Conservation (phyloP, 2,888 invertebrate genomes). For the Drosophila pegasa region DNA sequence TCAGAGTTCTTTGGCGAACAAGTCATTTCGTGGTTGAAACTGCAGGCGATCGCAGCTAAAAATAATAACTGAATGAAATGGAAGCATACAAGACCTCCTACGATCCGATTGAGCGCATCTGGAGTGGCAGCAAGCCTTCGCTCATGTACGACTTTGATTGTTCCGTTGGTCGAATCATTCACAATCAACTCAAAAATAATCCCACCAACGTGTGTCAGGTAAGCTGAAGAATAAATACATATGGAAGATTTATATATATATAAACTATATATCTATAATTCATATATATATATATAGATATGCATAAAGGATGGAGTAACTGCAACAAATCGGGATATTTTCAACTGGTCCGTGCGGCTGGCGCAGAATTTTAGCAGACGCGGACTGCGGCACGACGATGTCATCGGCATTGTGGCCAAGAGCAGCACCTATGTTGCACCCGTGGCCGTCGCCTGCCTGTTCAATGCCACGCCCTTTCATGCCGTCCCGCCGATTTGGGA, state of each 20-base stretch:
- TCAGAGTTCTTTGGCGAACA: not conserved
- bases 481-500: conserved; percentile 62
- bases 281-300: conserved; percentile 9
- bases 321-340: conserved; percentile 26
- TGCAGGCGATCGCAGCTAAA: not conserved
- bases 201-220: conserved; percentile 48
- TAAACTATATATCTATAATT: too few relatives aligned
- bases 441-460: conserved; percentile 57
- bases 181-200: conserved; percentile 29
- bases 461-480: conserved; percentile 69
- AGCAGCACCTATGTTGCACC: conserved; percentile 70
- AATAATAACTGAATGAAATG: conserved; percentile 8
- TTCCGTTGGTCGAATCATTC: conserved; percentile 45
- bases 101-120: conserved; percentile 23
- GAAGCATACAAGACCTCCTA: conserved; percentile 17
- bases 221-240: not conserved
- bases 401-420: conserved; percentile 66
- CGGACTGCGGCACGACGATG: conserved; percentile 57
- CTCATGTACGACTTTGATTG: conserved; percentile 34
- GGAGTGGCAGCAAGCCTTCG: conserved; percentile 32
- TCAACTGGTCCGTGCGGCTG: conserved; percentile 54
- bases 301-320: conserved; percentile 25
- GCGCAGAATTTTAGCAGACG: conserved; percentile 54
- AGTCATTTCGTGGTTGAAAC: not conserved
- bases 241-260: not conserved